These are phyloP conservation scores for Zoanthus gigantus DNA, from an alignment of 92 coral and sea anemone species.

Conservation along the genomic window DNA sequence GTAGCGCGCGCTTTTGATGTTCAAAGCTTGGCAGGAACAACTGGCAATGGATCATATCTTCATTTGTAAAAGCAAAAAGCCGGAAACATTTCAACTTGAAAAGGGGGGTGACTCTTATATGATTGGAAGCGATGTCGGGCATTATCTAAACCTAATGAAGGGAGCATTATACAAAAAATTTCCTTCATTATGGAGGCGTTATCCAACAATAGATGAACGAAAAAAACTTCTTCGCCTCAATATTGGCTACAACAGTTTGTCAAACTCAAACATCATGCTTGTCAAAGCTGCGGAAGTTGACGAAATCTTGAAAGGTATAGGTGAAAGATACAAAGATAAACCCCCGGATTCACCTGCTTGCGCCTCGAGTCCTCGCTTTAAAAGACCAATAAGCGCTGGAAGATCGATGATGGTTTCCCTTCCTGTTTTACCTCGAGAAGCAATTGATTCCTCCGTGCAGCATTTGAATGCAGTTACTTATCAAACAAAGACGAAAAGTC, in stretches of 20 bases:
- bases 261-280: constrained; percentile 95
- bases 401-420: constrained; percentile 52
- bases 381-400: constrained; percentile 60
- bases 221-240: constrained; percentile 73
- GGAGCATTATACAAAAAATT: constrained; percentile 96
- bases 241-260: constrained; percentile 92
- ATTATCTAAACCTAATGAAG: constrained; percentile 80
- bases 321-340: constrained; percentile 79
- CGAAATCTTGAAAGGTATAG: constrained; percentile 86
- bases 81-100: constrained; percentile 87
- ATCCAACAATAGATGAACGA: constrained; percentile 89
- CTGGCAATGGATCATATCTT: constrained; percentile 61
- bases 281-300: constrained; percentile 88
- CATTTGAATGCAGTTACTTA: constrained; percentile 89
- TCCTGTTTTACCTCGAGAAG: constrained; percentile 68
- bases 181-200: constrained; percentile 96
- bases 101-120: constrained; percentile 87
- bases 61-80: constrained; percentile 72
- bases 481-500: constrained; percentile 66
- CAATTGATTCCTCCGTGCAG: constrained; percentile 78
- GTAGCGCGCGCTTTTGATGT: too few relatives aligned
- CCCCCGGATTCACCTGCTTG: constrained; percentile 61
- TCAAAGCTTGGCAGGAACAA: too few relatives aligned
- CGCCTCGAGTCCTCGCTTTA: constrained; percentile 47
- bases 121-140: constrained; percentile 99